Conservation (phyloP, 1,140 invertebrate species). For the Callitettix versicolor region DNA sequence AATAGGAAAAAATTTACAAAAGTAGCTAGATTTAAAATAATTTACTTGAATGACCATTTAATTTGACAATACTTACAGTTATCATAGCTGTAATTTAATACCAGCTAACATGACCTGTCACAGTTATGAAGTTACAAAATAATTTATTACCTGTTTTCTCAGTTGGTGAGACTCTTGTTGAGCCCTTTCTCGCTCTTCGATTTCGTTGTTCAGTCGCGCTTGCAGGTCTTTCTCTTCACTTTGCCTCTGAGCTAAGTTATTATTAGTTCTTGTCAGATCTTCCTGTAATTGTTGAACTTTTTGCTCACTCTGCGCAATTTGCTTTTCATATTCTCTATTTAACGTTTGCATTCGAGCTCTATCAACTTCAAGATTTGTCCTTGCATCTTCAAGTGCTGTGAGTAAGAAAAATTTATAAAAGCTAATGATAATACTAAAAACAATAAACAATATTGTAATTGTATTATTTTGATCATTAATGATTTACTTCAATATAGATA, state of each 20-base stretch:
- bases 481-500: too few relatives aligned
- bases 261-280: constrained; percentile 55
- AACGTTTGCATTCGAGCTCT: constrained; percentile 54
- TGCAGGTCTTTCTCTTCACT: constrained; percentile 72
- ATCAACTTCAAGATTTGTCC: constrained; percentile 56
- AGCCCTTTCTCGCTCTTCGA: constrained; percentile 60
- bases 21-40: too few relatives aligned
- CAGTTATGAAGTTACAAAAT: too few relatives aligned
- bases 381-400: constrained; percentile 70
- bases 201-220: constrained; percentile 58
- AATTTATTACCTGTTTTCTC: constrained; percentile 56
- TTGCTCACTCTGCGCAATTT: constrained; percentile 42
- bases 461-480: too few relatives aligned
- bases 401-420: constrained; percentile 12
- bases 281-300: constrained; percentile 47
- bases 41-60: too few relatives aligned
- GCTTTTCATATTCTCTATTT: constrained; percentile 65
- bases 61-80: too few relatives aligned
- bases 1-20: too few relatives aligned
- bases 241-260: constrained; percentile 54
- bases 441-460: too few relatives aligned
- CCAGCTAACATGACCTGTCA: too few relatives aligned
- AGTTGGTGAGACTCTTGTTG: constrained; percentile 59
- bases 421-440: too few relatives aligned
- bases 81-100: too few relatives aligned